These are phyloP conservation scores for Galaxias olidus DNA, from an alignment of 2,797 vertebrate species.

Conservation along the genomic window DNA sequence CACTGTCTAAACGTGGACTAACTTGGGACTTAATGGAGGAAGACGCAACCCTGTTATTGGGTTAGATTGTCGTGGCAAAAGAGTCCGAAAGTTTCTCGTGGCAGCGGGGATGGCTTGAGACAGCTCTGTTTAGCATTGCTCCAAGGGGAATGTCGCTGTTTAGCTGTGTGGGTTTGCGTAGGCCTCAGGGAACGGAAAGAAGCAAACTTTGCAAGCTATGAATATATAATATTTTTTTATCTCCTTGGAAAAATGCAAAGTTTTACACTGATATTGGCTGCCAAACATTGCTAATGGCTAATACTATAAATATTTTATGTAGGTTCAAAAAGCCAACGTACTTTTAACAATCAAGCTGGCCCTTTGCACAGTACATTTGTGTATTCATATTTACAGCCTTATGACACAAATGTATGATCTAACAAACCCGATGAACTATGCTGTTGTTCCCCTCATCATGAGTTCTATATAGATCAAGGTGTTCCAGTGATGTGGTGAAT, in stretches of 20 bases:
- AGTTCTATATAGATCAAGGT: constrained; percentile 49
- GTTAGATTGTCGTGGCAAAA: constrained; percentile 30
- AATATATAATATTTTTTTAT: no score
- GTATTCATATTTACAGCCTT: no score
- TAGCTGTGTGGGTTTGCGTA: constrained; percentile 29
- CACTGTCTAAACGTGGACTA: constrained; percentile 41
- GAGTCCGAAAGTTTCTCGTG: constrained; percentile 16
- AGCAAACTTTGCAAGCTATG: background rate
- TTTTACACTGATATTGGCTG: no score
- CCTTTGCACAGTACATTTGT: no score
- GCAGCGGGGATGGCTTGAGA: constrained; percentile 24
- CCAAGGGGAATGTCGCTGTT: constrained; percentile 9
- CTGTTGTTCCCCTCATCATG: no score
- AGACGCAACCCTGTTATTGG: constrained; percentile 34
- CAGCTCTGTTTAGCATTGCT: constrained; percentile 23
- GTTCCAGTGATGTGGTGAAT: constrained; percentile 50
- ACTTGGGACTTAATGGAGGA: constrained; percentile 48
- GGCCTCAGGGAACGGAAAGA: constrained; percentile 37
- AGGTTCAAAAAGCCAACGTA: no score
- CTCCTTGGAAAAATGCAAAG: no score
- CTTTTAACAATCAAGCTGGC: no score
- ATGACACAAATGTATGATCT: no score
- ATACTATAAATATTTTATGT: no score
- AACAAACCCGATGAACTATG: no score
- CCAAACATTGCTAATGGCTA: no score